A percentile compares a stretch with the other conserved stretches of the same genome.
Conservation (phyloP, 1,140 invertebrate genomes). For the Drosophila ohnishii region DNA sequence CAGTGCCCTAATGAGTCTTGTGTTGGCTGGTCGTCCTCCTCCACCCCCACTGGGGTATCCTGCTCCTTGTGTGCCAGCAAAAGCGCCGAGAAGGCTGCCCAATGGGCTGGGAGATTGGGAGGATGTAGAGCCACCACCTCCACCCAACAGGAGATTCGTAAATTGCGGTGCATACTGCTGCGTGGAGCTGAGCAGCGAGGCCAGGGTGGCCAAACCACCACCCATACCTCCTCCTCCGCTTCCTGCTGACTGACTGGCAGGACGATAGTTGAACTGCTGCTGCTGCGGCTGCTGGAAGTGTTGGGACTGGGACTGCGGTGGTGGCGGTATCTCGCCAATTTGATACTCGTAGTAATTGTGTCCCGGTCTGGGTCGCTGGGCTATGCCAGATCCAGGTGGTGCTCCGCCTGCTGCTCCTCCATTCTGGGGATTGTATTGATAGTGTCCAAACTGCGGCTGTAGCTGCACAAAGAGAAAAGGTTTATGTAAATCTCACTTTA, state of each 20-base stretch:
- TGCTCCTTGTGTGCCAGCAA: constrained; percentile 44
- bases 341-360: constrained; percentile 82
- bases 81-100: constrained; percentile 71
- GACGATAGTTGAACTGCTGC: constrained; percentile 73
- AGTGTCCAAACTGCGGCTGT: constrained; percentile 37
- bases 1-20: constrained; percentile 85
- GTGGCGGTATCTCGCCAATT: constrained; percentile 76
- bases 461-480: constrained; percentile 4
- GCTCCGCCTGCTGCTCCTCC: not conserved
- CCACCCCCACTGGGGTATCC: constrained; percentile 29
- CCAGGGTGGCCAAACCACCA: constrained; percentile 67
- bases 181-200: constrained; percentile 65
- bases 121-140: constrained; percentile 47
- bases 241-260: constrained; percentile 42
- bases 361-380: constrained; percentile 53
- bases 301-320: constrained; percentile 52
- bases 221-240: constrained; percentile 27
- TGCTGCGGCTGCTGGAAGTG: constrained; percentile 49
- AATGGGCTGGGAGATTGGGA: constrained; percentile 53
- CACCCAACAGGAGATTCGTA: constrained; percentile 76
- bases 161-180: constrained; percentile 81
- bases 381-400: constrained; percentile 22
- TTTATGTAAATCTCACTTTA: not conserved
- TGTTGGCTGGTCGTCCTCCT: constrained; percentile 63
- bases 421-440: constrained; percentile 46